Evolutionary conservation across 2,888 invertebrate species (phyloP), one percentile per base, ranked within the genome.

Genomic region (Pachydiplax longipennis): DNA sequence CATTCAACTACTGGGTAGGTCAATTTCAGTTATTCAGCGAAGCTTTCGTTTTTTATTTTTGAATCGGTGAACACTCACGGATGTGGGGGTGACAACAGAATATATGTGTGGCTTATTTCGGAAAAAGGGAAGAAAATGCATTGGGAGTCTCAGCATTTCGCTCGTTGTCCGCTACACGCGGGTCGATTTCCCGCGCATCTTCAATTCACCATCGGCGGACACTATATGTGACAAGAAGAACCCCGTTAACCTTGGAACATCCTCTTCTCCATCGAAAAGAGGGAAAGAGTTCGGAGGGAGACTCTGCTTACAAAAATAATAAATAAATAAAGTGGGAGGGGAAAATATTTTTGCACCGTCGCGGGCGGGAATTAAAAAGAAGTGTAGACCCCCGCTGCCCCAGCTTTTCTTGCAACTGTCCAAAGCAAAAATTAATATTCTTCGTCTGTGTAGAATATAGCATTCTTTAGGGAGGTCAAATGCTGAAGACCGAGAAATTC

Each of bases 171-270:
- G 31, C 35, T 18, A 25, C 13, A 22, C 15, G n/a, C 65, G n/a
- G 25, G 31, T 87, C 58, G 35, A 87, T 61, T 87, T 87, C 87
- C 61, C 61, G 87, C 87, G 37, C 87, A 87, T 87, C 87, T 87
- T 65, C 83, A 58, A 15, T 58, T 61, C 83, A 35, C 58, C 58
- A 58, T 25, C 31, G 87, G 58, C 87, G 87, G 35, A 58, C n/a
- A 65, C 44, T 65, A n/a, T n/a, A 31, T 73, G 73, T 31, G 37
- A 87, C 61, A 37, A 58, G 87, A 18, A 44, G 44, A 37, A 37
- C 87, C 87, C 37, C 25, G 87, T 87, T 87, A 61, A 65, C 61
- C 87, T 87, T 87, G 87, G 61, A 61, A 8, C 6, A 37, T 22
- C 37, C 37, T 18, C 40, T 31, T 61, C 37, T 18, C 22, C n/a